Evolutionary conservation across 2,113 vertebrate genomes (phyloP), one percentile per base, ranked within the genome.

Genomic region (Dolichallabes microphthalmus): DNA sequence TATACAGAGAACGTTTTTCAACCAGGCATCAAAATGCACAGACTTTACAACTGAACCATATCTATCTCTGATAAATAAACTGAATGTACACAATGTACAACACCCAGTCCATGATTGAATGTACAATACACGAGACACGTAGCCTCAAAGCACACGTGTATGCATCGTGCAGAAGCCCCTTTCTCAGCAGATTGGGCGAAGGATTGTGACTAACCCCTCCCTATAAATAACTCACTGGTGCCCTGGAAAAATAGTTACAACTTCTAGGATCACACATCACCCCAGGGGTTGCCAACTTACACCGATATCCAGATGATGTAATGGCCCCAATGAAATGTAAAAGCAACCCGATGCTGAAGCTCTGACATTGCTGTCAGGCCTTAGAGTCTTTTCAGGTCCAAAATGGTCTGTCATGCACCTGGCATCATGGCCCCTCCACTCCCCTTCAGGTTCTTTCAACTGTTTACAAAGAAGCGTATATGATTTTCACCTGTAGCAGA

Each of bases 221-320:
- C 76, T 79, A 79, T 84, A 84, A 91, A 92, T 90, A 90, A 88
- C 88, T 80, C 17, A 39, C 6, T 20, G 30, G 80, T 79, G 76
- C 80, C 50, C 85, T 60, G 82, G 84, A 87, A 89, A 90, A 90
- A 87, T 82, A 83, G 63, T 85, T 82, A 64, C 58, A 76, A 82
- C 89, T 86, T 58, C 85, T 86, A 50, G 74, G 82, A 77, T 88
- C 79, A 80, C 85, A 83, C 80, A 85, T 77, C 60, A 50, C 25
- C 61, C 74, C 74, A 17, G 52, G 53, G 74, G 60, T 57, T 87
- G 82, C 73, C 84, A 85, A 88, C 32, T 57, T 87, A 73, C 58
- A 45, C 53, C 39, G 86, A 81, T 88, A 85, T 87, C 69, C 68
- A 57, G 20, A 80, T 90, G 89, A 91, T 86, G 88, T 90, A 85